Evolutionary conservation across 1,140 invertebrate species (phyloP).

Genomic region (Sycophaga agraensis): DNA sequence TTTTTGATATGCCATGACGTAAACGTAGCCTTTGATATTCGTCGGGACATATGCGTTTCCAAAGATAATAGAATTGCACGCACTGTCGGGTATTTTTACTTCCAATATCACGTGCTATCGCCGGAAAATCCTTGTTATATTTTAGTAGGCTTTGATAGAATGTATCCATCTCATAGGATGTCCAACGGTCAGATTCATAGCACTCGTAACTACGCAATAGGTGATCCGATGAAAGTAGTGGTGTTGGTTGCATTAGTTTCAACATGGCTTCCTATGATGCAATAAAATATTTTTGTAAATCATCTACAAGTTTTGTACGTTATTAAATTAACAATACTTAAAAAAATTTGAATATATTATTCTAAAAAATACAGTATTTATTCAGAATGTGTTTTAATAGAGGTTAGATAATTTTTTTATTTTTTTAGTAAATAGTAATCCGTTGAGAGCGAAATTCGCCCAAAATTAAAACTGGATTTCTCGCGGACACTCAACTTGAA

Average conservation of each 20-base stretch:
- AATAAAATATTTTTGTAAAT: constrained; percentile 1
- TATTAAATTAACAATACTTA: too few species aligned
- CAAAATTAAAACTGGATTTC: too few species aligned
- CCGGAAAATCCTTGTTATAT: constrained; percentile 91
- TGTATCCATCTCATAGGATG: constrained; percentile 78
- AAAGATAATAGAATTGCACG: constrained; percentile 97
- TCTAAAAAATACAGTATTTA: too few species aligned
- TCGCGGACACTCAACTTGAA: too few species aligned
- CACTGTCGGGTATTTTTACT: constrained; percentile 91
- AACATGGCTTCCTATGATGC: constrained; percentile 75
- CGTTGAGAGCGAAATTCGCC: too few species aligned
- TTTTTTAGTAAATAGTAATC: too few species aligned
- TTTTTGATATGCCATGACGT: constrained; percentile 47
- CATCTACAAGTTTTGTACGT: too few species aligned
- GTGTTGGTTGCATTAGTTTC: constrained; percentile 74
- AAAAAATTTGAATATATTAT: too few species aligned
- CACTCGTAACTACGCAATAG: constrained; percentile 73
- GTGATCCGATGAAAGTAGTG: constrained; percentile 73
- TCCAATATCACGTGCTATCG: constrained; percentile 82
- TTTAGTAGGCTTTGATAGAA: constrained; percentile 87
- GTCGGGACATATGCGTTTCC: constrained; percentile 94
- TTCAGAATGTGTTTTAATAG: too few species aligned
- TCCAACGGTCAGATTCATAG: constrained; percentile 79
- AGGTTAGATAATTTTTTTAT: too few species aligned
- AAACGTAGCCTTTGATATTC: constrained; percentile 71